Conservation (phyloP, 92 coral and sea anemone species). For the Phenganax subtilis region DNA sequence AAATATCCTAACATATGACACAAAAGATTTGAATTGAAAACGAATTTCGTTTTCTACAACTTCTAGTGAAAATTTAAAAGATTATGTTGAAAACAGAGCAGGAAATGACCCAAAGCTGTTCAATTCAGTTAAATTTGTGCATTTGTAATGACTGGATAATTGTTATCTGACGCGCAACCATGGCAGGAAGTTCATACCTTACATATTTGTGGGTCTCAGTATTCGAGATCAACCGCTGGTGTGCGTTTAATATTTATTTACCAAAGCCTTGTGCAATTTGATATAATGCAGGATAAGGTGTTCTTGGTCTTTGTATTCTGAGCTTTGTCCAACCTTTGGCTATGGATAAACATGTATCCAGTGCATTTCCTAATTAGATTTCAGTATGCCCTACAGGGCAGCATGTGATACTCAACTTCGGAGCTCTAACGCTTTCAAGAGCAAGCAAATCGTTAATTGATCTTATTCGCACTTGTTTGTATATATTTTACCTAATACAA, state of each 20-base stretch:
- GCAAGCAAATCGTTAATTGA: too few relatives aligned
- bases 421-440: too few relatives aligned
- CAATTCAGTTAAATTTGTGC: too few relatives aligned
- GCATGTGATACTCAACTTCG: too few relatives aligned
- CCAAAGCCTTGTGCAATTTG: background rate
- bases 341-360: too few relatives aligned
- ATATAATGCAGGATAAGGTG: too few relatives aligned
- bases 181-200: conserved; percentile 41
- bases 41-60: background rate
- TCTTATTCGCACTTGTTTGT: too few relatives aligned
- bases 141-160: background rate
- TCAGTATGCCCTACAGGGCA: too few relatives aligned
- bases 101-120: background rate
- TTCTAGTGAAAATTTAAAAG: background rate
- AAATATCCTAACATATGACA: background rate
- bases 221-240: background rate
- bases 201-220: conserved; percentile 5
- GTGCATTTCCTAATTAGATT: too few relatives aligned
- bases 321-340: too few relatives aligned
- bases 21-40: background rate
- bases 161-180: background rate
- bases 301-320: too few relatives aligned
- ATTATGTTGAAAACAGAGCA: background rate
- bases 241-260: background rate
- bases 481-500: too few relatives aligned